A percentile compares a stretch with the other conserved stretches of the same genome.
phyloP scores from a whole-genome alignment of 2,113 vertebrate species.

The Phalacrocorax carbo region DNA sequence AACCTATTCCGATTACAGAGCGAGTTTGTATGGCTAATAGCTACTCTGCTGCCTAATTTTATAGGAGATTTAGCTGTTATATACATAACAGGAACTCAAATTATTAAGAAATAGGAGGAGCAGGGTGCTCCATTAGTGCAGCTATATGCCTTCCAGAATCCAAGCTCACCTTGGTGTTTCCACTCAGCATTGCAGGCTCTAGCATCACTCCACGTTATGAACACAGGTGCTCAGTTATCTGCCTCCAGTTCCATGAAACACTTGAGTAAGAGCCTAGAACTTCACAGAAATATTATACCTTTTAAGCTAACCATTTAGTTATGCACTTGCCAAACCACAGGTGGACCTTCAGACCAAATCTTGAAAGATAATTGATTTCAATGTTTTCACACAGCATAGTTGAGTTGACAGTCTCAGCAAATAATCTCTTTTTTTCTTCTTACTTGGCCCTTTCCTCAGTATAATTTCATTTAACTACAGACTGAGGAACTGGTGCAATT shows the following conservation, averaged over 20 bases:
- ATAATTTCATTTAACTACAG: not conserved
- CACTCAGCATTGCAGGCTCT: not conserved
- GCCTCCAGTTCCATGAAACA: not conserved
- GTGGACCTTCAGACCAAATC: not conserved
- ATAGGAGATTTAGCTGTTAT: not conserved
- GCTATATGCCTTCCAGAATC: not conserved
- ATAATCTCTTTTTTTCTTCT: not conserved
- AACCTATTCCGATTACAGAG: not conserved
- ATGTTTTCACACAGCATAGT: not conserved
- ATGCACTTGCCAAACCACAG: not conserved
- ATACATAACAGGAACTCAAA: not conserved
- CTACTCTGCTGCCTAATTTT: not conserved
- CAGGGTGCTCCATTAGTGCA: accelerated
- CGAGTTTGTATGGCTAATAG: not conserved
- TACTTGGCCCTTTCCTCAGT: not conserved
- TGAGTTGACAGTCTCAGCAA: not conserved
- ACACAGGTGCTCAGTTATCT: not conserved
- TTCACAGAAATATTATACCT: not conserved
- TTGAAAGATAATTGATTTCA: not conserved
- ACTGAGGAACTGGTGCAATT: not conserved
- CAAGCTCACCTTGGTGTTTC: not conserved
- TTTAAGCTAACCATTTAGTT: not conserved
- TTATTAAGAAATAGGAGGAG: not conserved
- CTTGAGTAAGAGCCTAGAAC: not conserved
- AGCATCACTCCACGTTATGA: not conserved